Conservation (phyloP, 2,888 invertebrate genomes). For the Pandemis corylana region DNA sequence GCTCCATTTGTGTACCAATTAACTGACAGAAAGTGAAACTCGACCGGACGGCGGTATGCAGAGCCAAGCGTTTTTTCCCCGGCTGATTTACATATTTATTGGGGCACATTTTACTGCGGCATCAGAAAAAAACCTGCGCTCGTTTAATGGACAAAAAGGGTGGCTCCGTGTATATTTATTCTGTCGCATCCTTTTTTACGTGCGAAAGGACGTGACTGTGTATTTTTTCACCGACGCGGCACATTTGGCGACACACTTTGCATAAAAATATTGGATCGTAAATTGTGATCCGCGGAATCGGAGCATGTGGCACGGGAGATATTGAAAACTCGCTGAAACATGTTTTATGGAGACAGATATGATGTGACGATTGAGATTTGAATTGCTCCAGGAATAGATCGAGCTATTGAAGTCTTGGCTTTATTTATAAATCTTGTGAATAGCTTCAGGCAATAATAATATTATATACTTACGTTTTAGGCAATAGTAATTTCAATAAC, state of each 20-base stretch:
- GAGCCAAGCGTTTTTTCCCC: conserved; percentile 67
- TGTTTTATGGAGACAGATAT: conserved; percentile 69
- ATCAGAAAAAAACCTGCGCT: conserved; percentile 77
- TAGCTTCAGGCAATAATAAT: too few relatives aligned
- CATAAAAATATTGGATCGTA: conserved; percentile 84
- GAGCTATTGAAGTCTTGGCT: conserved; percentile 16
- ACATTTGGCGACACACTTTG: conserved; percentile 84
- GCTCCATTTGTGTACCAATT: conserved; percentile 73
- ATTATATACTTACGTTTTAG: too few relatives aligned
- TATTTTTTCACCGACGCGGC: conserved; percentile 76
- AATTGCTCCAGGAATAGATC: conserved; percentile 57
- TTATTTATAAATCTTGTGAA: conserved; percentile 4
- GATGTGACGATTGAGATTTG: conserved; percentile 69
- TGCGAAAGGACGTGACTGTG: conserved; percentile 78
- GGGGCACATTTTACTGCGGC: conserved; percentile 83
- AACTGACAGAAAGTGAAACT: conserved; percentile 81
- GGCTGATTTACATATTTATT: conserved; percentile 84
- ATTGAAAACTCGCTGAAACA: conserved; percentile 71
- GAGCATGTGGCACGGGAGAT: conserved; percentile 75
- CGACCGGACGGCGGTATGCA: conserved; percentile 60
- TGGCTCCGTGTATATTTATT: conserved; percentile 83
- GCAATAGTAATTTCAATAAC: too few relatives aligned
- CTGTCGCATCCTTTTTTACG: conserved; percentile 84
- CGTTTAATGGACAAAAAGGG: conserved; percentile 85
- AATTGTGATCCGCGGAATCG: conserved; percentile 71